Percentiles rank a stretch among this genome's conserved stretches.
Conservation (phyloP, 2,113 vertebrate species). For the Apistogramma diplotaenia region DNA sequence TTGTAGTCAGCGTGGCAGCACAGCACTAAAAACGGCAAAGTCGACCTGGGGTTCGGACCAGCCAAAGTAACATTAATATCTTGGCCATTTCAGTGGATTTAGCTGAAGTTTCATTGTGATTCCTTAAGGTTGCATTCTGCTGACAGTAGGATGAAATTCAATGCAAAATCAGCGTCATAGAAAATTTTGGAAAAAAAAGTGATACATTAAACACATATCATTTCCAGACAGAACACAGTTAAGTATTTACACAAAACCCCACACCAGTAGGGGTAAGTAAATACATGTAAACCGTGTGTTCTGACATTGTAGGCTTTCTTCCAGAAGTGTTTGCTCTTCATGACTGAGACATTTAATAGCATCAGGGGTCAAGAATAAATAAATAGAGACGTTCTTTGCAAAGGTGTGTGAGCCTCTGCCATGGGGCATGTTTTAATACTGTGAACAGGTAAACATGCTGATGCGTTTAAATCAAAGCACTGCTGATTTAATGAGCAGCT, state of each 20-base stretch:
- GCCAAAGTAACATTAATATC: too few relatives aligned
- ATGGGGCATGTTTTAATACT: too few relatives aligned
- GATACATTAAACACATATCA: neutral
- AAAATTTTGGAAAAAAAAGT: neutral
- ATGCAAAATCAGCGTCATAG: neutral
- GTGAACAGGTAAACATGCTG: too few relatives aligned
- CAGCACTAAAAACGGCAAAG: neutral
- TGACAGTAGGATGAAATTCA: neutral
- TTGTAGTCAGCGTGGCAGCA: neutral
- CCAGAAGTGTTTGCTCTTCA: neutral
- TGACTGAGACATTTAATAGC: too few relatives aligned
- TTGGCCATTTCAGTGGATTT: too few relatives aligned
- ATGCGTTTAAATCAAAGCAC: too few relatives aligned
- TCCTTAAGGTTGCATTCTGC: too few relatives aligned
- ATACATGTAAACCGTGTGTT: neutral
- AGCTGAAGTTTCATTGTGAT: too few relatives aligned
- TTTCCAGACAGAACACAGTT: neutral
- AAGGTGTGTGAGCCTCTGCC: too few relatives aligned
- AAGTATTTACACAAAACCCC: neutral
- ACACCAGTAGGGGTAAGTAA: neutral
- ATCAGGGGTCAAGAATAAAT: too few relatives aligned
- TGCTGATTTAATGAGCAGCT: too few relatives aligned
- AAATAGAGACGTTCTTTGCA: too few relatives aligned
- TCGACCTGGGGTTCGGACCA: neutral
- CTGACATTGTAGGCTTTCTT: neutral